Base-by-base conservation (phyloP, 2,113 vertebrate genomes). In the Sterrhoptilus dennistouni region DNA sequence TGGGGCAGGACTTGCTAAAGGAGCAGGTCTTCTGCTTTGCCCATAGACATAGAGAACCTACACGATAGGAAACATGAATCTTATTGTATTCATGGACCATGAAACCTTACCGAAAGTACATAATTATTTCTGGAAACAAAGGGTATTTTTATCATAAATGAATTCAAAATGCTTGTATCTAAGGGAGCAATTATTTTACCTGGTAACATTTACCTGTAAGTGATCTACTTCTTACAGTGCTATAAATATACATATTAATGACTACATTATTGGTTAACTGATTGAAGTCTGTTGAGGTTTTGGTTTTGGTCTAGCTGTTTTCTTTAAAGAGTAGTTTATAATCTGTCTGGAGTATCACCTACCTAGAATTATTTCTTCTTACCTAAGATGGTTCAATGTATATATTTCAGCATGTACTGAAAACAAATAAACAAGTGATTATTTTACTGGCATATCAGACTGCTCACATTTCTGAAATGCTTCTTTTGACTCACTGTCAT, bases 401-500 rank as follows among this genome's bases (percentile, higher is more conserved):
- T 71, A 68, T 2, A 2, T 28, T 88, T 63, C 54, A 74, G 14
- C 50, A 94, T 9, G 61, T 12, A 84, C n/a, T n/a, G 33, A 63
- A 88, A 93, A 63, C 40, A 92, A 91, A 91, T 44, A 89, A 82
- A 65, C 29, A 19, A 59, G 8, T 7, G 14, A 33, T 70, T 77
- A 50, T 70, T 93, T 83, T 59, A 45, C 36, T 27, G 36, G 15
- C 33, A 65, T 85, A 80, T 61, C 42, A 74, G 47, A 53, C 20
- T 59, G 33, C 24, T 93, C 75, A 50, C 33, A 59, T 59, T 93
- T 90, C 66, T 77, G 35, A 59, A 84, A 83, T 28, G 14, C 38
- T 82, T 71, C 61, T 89, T 89, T 87, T 82, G 54, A 88, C 75
- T 93, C 66, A 61, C 57, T 93, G 70, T 83, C 89, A 91, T 88